Evolutionary conservation across 2,888 invertebrate species (phyloP).

Genomic region (Actias luna): DNA sequence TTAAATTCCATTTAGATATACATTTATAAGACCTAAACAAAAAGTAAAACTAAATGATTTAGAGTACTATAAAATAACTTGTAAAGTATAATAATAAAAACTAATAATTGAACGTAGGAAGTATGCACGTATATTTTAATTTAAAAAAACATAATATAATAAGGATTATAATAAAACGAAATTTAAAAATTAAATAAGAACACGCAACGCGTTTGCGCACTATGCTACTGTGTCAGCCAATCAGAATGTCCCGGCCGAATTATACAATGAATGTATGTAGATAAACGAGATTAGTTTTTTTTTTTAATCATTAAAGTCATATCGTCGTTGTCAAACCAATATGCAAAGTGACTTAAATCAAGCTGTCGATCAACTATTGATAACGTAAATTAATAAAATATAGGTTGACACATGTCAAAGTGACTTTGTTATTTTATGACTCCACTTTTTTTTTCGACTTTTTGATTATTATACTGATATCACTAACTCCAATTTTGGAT

Average conservation of each 20-base stretch:
- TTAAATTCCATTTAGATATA: background rate
- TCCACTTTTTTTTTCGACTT: background rate
- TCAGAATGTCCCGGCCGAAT: background rate
- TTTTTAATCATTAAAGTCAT: too few species aligned
- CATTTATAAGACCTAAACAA: background rate
- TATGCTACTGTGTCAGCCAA: background rate
- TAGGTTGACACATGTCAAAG: too few species aligned
- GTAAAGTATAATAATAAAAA: constrained; percentile 3
- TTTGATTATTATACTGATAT: too few species aligned
- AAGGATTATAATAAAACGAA: background rate
- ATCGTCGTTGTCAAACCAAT: too few species aligned
- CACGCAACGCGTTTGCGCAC: background rate
- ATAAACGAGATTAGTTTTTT: too few species aligned
- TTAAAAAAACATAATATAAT: background rate
- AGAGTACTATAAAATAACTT: background rate
- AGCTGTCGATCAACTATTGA: too few species aligned
- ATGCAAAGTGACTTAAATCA: too few species aligned
- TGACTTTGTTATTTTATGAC: background rate
- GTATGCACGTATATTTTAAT: constrained; percentile 30
- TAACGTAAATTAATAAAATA: too few species aligned
- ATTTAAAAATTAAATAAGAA: background rate
- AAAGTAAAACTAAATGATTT: background rate
- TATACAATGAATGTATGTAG: background rate
- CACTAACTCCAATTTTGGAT: too few species aligned
- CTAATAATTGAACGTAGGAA: constrained; percentile 77